Conservation (phyloP, 2,113 vertebrate species). For the Hydrolagus affinis region DNA sequence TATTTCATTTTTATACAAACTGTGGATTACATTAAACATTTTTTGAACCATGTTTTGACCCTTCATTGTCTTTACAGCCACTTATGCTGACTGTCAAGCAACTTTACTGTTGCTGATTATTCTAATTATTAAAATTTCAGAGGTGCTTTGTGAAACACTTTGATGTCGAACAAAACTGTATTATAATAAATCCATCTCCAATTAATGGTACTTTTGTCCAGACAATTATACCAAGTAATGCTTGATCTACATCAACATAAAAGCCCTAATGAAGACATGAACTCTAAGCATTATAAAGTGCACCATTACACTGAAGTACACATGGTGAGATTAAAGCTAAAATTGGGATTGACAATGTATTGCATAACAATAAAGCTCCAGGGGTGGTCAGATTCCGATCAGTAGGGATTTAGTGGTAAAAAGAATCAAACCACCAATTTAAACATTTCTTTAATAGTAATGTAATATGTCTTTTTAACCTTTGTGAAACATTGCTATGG, state of each 20-base stretch:
- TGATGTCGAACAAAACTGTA: slow-evolving; percentile 15
- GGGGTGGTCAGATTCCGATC: background rate
- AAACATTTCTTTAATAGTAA: background rate
- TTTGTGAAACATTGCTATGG: no score
- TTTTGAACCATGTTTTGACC: slow-evolving; percentile 21
- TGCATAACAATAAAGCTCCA: background rate
- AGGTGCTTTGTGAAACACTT: slow-evolving; percentile 12
- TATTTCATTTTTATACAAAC: background rate
- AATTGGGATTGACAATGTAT: background rate
- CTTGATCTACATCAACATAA: slow-evolving; percentile 9
- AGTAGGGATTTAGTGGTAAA: background rate
- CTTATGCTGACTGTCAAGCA: background rate
- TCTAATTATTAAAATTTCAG: background rate
- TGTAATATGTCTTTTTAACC: background rate
- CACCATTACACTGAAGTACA: background rate
- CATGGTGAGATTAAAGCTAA: background rate
- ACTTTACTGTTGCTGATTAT: slow-evolving; percentile 2
- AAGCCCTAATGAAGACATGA: slow-evolving; percentile 11
- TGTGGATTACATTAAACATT: background rate
- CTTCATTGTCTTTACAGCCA: background rate
- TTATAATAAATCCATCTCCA: slow-evolving; percentile 14
- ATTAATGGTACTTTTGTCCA: slow-evolving; percentile 15
- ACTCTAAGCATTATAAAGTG: background rate
- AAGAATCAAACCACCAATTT: background rate
- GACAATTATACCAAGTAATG: background rate